Percentiles rank a stretch among this genome's conserved stretches.
Evolutionary conservation across 2,113 vertebrate species (phyloP).

Genomic region (Dicentrarchus labrax): DNA sequence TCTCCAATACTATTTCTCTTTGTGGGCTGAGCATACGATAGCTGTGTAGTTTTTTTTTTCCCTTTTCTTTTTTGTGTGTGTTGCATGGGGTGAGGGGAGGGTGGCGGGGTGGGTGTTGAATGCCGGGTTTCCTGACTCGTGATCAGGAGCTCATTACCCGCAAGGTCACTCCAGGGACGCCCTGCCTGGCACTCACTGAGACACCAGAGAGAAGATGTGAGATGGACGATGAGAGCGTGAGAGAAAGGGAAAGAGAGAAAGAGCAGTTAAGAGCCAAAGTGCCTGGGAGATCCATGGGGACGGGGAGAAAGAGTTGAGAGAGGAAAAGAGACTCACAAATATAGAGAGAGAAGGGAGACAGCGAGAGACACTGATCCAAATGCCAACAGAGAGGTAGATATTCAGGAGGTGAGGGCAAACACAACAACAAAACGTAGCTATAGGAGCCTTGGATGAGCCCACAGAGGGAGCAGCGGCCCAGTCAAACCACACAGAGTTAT

Average conservation of each 20-base stretch:
- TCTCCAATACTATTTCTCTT: constrained; percentile 76
- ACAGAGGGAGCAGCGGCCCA: constrained; percentile 23
- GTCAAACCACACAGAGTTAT: constrained; percentile 58
- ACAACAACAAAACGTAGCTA: constrained; percentile 36
- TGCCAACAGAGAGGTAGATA: constrained; percentile 33
- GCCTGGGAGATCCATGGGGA: constrained; percentile 47
- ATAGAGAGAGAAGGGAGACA: constrained; percentile 37
- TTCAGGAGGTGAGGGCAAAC: constrained; percentile 30
- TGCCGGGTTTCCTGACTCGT: constrained; percentile 82
- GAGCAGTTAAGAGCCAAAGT: constrained; percentile 55
- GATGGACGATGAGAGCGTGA: constrained; percentile 47
- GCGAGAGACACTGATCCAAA: constrained; percentile 48
- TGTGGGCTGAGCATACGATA: constrained; percentile 79
- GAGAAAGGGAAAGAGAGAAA: constrained; percentile 19
- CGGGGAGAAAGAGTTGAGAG: constrained; percentile 16
- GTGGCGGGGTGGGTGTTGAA: constrained; percentile 73
- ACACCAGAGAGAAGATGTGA: constrained; percentile 65
- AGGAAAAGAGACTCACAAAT: not conserved
- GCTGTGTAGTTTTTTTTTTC: constrained; percentile 69
- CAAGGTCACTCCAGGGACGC: constrained; percentile 86
- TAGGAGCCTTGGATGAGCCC: constrained; percentile 16
- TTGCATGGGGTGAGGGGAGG: constrained; percentile 66
- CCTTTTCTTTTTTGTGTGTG: constrained; percentile 50
- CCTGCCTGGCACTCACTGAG: constrained; percentile 68
- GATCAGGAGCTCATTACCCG: constrained; percentile 85